Percentiles rank a stretch among this genome's conserved stretches.
Conservation (phyloP, 1,140 invertebrate species). For the Drosophila funebris region DNA sequence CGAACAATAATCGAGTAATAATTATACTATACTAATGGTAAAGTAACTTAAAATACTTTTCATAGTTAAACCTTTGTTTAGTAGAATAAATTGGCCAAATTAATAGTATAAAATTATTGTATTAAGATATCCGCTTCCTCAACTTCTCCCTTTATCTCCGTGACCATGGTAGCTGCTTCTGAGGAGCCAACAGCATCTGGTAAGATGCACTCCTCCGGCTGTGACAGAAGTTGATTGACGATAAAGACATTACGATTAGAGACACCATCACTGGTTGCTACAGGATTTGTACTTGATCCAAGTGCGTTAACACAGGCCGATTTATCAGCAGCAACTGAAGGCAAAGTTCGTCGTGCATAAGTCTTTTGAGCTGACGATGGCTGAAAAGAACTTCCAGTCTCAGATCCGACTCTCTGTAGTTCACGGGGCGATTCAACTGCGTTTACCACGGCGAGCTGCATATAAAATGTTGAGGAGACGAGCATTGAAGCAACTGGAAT, state of each 20-base stretch:
- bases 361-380: conserved; percentile 7
- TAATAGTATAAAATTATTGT: conserved; percentile 17
- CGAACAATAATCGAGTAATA: conserved; percentile 15
- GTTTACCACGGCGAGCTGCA: not conserved
- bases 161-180: conserved; percentile 1
- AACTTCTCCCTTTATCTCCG: conserved; percentile 61
- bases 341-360: not conserved
- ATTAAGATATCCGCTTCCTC: conserved; percentile 51
- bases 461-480: not conserved
- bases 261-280: not conserved
- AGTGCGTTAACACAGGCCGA: not conserved
- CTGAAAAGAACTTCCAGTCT: conserved; percentile 1
- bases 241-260: conserved; percentile 49
- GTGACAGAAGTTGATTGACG: conserved; percentile 41
- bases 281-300: not conserved
- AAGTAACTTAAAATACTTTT: conserved; percentile 74
- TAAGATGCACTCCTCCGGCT: conserved; percentile 60
- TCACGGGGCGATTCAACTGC: not conserved
- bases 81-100: not conserved
- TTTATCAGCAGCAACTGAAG: not conserved
- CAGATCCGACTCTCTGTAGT: not conserved
- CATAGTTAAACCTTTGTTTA: not conserved
- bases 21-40: conserved; percentile 31
- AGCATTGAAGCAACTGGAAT: not conserved
- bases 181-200: conserved; percentile 37